Conservation (phyloP, 2,113 vertebrate species). For the Perca schrenkii region DNA sequence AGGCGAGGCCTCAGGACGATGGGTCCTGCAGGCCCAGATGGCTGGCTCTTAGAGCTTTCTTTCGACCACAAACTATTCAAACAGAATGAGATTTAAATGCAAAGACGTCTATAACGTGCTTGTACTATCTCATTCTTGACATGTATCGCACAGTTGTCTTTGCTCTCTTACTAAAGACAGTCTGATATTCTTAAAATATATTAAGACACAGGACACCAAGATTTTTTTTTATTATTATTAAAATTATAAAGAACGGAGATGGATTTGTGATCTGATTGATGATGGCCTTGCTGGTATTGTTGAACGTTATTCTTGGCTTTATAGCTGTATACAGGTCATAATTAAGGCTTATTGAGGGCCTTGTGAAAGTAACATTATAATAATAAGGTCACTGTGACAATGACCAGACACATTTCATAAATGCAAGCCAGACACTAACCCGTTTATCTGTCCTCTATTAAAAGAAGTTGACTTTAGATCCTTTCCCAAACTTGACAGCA, state of each 20-base stretch:
- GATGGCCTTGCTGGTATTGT: constrained; percentile 11
- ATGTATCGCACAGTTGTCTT: background rate
- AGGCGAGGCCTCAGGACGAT: constrained; percentile 52
- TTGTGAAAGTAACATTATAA: constrained; percentile 49
- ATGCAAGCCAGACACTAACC: constrained; percentile 70
- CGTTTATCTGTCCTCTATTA: constrained; percentile 62
- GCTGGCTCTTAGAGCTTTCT: constrained; percentile 48
- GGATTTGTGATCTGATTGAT: constrained; percentile 37
- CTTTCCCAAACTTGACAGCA: constrained; percentile 55
- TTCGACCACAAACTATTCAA: constrained; percentile 41
- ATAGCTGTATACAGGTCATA: constrained; percentile 56
- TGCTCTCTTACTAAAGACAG: background rate
- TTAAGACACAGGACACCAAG: background rate
- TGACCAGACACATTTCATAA: constrained; percentile 67
- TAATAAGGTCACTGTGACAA: constrained; percentile 60
- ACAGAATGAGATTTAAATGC: constrained; percentile 44
- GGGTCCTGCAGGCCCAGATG: constrained; percentile 65
- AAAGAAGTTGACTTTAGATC: constrained; percentile 57
- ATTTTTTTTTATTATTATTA: background rate
- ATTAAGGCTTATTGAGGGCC: constrained; percentile 65
- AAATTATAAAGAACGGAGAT: background rate
- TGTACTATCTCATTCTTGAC: background rate
- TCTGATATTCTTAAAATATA: background rate
- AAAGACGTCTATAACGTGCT: constrained; percentile 10
- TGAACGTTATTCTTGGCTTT: constrained; percentile 63